Conservation (phyloP, 37 sponge, comb jelly and placozoan species). For the Tethya wilhelma region DNA sequence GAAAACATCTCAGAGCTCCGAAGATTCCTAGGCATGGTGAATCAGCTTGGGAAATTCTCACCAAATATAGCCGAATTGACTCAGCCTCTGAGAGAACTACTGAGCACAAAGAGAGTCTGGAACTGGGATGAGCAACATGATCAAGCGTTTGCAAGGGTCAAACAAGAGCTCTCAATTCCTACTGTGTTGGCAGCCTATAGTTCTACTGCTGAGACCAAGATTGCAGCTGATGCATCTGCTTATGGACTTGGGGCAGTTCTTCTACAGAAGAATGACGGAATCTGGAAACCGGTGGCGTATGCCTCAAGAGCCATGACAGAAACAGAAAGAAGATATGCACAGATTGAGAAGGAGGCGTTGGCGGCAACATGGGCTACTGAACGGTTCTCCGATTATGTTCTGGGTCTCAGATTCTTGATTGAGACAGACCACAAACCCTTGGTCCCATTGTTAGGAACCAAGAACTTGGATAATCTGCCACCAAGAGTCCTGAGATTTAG, state of each 20-base stretch:
- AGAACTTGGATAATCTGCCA: conserved; percentile 32
- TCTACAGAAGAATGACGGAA: background rate
- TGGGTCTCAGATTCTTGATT: conserved; percentile 16
- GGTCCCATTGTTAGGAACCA: conserved; percentile 30
- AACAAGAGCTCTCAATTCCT: conserved; percentile 37
- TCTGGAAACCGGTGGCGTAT: conserved; percentile 57
- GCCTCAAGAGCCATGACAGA: conserved; percentile 50
- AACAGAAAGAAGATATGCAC: conserved; percentile 40
- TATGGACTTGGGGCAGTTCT: conserved; percentile 42
- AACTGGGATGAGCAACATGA: conserved; percentile 33
- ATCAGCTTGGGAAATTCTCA: conserved; percentile 56
- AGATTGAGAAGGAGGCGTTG: conserved; percentile 58
- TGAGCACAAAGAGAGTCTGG: conserved; percentile 34
- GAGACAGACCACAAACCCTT: conserved; percentile 62
- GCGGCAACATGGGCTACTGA: conserved; percentile 43
- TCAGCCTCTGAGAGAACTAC: conserved; percentile 48
- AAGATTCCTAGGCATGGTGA: conserved; percentile 61
- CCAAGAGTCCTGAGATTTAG: conserved; percentile 34
- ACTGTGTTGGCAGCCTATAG: conserved; percentile 41
- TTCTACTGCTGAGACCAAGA: conserved; percentile 42
- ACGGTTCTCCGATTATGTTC: conserved; percentile 34
- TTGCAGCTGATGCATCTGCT: conserved; percentile 54
- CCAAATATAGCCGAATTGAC: conserved; percentile 33
- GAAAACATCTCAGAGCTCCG: conserved; percentile 7
- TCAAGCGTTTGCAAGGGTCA: conserved; percentile 12